phyloP scores from a whole-genome alignment of 2,113 vertebrate species.

The Hirundichthys speculiger region DNA sequence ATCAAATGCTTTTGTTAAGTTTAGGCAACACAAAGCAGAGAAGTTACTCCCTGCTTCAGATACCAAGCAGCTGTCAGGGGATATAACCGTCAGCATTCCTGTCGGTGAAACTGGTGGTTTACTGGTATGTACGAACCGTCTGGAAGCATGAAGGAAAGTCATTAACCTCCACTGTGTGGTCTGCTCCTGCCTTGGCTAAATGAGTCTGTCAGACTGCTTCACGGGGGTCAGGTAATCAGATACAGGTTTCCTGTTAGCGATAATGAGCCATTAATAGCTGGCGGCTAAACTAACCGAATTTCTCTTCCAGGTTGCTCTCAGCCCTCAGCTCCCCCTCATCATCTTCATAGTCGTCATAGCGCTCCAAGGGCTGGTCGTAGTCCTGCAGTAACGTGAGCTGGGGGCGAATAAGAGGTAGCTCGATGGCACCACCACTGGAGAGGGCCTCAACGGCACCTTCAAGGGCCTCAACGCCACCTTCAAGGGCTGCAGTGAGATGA shows the following conservation, averaged over 20 bases:
- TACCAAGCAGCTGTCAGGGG: conserved; percentile 20
- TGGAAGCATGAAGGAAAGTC: conserved; percentile 35
- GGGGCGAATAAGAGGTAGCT: conserved; percentile 75
- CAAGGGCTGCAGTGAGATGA: conserved; percentile 73
- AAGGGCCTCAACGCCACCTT: conserved; percentile 76
- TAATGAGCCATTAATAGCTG: conserved; percentile 32
- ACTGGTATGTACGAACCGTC: conserved; percentile 24
- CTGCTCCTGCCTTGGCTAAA: conserved; percentile 29
- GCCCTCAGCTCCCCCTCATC: conserved; percentile 86
- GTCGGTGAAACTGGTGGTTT: conserved; percentile 14
- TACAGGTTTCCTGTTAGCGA: conserved; percentile 38
- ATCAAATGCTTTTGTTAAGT: neutral
- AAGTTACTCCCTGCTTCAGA: conserved; percentile 12
- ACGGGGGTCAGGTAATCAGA: conserved; percentile 40
- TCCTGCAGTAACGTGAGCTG: conserved; percentile 85
- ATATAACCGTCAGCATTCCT: conserved; percentile 40
- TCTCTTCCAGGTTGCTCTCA: conserved; percentile 87
- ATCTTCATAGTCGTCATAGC: conserved; percentile 85
- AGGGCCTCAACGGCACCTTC: conserved; percentile 77
- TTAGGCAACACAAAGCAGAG: conserved; percentile 10
- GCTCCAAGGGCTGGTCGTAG: conserved; percentile 81
- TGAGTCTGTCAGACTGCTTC: conserved; percentile 35
- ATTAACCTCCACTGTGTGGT: conserved; percentile 51
- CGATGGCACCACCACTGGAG: conserved; percentile 66
- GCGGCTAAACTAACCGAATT: conserved; percentile 81